Evolutionary conservation across 2,797 vertebrate genomes (phyloP).

Genomic region (Podarcis lilfordi): DNA sequence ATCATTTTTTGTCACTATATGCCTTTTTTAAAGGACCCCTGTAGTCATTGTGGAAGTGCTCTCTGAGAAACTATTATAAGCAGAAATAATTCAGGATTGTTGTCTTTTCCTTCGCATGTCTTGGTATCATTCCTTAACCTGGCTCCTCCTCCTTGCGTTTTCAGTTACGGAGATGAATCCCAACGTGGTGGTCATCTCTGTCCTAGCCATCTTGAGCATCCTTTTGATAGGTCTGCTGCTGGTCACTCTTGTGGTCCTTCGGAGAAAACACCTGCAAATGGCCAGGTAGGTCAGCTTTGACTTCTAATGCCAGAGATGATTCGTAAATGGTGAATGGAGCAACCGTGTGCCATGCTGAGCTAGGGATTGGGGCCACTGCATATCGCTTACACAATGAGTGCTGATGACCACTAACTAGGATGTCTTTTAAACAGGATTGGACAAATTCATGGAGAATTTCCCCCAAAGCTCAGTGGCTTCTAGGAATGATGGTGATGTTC

Average conservation of each 20-base stretch:
- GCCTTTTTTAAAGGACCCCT: no score
- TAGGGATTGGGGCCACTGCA: no score
- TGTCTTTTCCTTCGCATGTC: neutral
- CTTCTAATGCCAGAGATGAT: neutral
- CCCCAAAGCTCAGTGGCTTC: no score
- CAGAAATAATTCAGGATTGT: no score
- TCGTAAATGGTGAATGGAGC: neutral
- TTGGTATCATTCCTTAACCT: conserved; percentile 27
- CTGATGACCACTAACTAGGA: no score
- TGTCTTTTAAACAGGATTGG: no score
- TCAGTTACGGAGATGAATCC: conserved; percentile 93
- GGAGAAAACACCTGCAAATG: conserved; percentile 94
- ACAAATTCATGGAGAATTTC: no score
- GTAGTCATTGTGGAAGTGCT: no score
- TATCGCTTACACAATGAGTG: no score
- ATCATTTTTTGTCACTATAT: no score
- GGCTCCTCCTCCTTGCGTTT: conserved; percentile 43
- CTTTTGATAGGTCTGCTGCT: conserved; percentile 90
- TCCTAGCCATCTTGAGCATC: conserved; percentile 89
- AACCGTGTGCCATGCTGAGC: neutral
- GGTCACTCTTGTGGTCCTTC: conserved; percentile 89
- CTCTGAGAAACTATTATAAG: no score
- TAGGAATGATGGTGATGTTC: no score
- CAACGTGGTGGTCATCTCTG: conserved; percentile 91
- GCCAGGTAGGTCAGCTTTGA: conserved; percentile 79